Percentiles rank a stretch among this genome's conserved stretches.
Conservation (phyloP, 2,888 invertebrate genomes). For the Baronia brevicornis region DNA sequence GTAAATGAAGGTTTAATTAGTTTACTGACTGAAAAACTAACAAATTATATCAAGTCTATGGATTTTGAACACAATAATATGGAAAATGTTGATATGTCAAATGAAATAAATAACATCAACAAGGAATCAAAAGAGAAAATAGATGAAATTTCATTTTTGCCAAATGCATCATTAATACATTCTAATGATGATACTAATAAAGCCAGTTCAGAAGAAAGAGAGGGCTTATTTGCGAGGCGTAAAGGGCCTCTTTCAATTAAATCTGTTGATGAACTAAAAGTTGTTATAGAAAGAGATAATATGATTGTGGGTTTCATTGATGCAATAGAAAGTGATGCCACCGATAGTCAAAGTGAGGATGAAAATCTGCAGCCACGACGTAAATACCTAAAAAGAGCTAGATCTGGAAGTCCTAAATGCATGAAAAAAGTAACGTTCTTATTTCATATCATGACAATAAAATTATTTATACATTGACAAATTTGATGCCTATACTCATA, state of each 20-base stretch:
- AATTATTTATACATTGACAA: too few relatives aligned
- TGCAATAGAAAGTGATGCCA: conserved; percentile 52
- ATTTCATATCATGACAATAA: too few relatives aligned
- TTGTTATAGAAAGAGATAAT: conserved; percentile 66
- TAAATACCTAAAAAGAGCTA: conserved; percentile 44
- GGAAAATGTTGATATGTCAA: conserved; percentile 26
- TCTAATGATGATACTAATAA: not conserved
- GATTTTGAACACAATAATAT: conserved; percentile 50
- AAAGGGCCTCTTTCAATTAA: conserved; percentile 36
- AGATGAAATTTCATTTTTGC: conserved; percentile 13
- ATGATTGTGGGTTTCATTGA: conserved; percentile 66
- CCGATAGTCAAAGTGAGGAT: conserved; percentile 56
- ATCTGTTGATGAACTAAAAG: conserved; percentile 54
- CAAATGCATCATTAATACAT: too few relatives aligned
- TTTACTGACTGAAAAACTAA: conserved; percentile 57
- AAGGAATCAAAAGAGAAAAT: conserved; percentile 22
- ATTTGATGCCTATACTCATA: too few relatives aligned
- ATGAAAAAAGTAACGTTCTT: conserved; percentile 39
- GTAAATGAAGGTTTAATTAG: conserved; percentile 61
- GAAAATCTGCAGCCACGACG: conserved; percentile 29
- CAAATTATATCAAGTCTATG: conserved; percentile 53
- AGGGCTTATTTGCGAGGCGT: conserved; percentile 39
- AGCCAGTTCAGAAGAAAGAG: conserved; percentile 11
- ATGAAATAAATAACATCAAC: conserved; percentile 21
- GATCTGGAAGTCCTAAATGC: conserved; percentile 42